A percentile compares a stretch with the other conserved stretches of the same genome.
These are phyloP conservation scores for Emmelina monodactyla DNA, from an alignment of 2,888 invertebrate species.

Conservation along the genomic window DNA sequence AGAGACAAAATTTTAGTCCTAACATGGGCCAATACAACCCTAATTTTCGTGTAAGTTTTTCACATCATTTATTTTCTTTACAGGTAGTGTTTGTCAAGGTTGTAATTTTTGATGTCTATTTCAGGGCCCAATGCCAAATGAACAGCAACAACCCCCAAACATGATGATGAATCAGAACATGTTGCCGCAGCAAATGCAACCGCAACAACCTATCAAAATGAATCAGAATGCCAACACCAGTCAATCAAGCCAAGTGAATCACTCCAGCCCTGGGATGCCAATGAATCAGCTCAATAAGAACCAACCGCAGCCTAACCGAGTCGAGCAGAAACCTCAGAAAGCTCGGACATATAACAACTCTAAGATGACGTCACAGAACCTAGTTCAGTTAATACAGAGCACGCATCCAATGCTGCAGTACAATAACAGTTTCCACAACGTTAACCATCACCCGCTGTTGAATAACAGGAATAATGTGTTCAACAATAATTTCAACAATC, in stretches of 20 bases:
- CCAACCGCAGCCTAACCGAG: slow-evolving; percentile 16
- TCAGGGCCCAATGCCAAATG: slow-evolving; percentile 35
- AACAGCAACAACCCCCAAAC: slow-evolving; percentile 25
- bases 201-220: slow-evolving; percentile 10
- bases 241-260: slow-evolving; percentile 18
- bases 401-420: slow-evolving; percentile 54
- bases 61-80: neutral
- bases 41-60: slow-evolving; percentile 52
- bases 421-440: slow-evolving; percentile 47
- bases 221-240: slow-evolving; percentile 15
- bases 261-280: slow-evolving; percentile 4
- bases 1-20: slow-evolving; percentile 42
- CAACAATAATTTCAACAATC: slow-evolving; percentile 26
- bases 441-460: slow-evolving; percentile 49
- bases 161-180: slow-evolving; percentile 16
- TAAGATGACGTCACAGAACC: slow-evolving; percentile 38
- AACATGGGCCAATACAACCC: slow-evolving; percentile 42
- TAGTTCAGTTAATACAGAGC: slow-evolving; percentile 52
- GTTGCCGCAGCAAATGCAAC: slow-evolving; percentile 27
- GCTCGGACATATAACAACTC: slow-evolving; percentile 40
- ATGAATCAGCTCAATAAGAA: slow-evolving; percentile 2
- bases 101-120: neutral
- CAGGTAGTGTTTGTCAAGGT: neutral
- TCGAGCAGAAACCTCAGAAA: slow-evolving; percentile 30
- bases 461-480: slow-evolving; percentile 27